Conservation (phyloP, 1,140 invertebrate genomes). For the Bombyx mandarina region DNA sequence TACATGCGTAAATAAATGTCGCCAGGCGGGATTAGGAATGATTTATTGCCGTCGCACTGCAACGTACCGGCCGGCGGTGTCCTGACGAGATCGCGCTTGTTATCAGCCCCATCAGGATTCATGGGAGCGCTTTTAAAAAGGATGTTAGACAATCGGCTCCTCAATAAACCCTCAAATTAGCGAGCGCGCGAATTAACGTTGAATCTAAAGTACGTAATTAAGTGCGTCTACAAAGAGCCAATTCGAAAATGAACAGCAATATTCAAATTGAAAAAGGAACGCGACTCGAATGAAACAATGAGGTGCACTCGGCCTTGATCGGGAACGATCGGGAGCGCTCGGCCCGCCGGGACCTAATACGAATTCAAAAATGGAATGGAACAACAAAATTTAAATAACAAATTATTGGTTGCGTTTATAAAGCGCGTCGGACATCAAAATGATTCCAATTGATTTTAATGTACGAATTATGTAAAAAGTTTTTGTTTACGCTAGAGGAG, state of each 20-base stretch:
- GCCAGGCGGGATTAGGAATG: conserved; percentile 20
- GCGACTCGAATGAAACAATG: conserved; percentile 61
- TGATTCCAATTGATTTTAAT: conserved; percentile 36
- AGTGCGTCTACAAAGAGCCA: conserved; percentile 57
- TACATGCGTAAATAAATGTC: conserved; percentile 28
- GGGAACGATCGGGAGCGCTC: conserved; percentile 15
- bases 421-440: conserved; percentile 45
- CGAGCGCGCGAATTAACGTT: conserved; percentile 58
- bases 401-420: conserved; percentile 56
- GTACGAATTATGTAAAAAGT: conserved; percentile 26
- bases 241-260: conserved; percentile 65
- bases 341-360: conserved; percentile 28
- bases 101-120: conserved; percentile 39
- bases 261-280: conserved; percentile 68
- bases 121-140: conserved; percentile 44
- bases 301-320: conserved; percentile 20
- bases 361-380: conserved; percentile 56
- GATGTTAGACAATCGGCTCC: conserved; percentile 45
- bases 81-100: conserved; percentile 12
- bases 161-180: conserved; percentile 67
- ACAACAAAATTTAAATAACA: conserved; percentile 62
- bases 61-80: conserved; percentile 14
- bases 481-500: conserved; percentile 4
- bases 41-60: conserved; percentile 17
- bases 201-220: conserved; percentile 68